Evolutionary conservation across 2,113 vertebrate species (phyloP), one percentile per base, ranked within the genome.

Genomic region (Rallus limicola): DNA sequence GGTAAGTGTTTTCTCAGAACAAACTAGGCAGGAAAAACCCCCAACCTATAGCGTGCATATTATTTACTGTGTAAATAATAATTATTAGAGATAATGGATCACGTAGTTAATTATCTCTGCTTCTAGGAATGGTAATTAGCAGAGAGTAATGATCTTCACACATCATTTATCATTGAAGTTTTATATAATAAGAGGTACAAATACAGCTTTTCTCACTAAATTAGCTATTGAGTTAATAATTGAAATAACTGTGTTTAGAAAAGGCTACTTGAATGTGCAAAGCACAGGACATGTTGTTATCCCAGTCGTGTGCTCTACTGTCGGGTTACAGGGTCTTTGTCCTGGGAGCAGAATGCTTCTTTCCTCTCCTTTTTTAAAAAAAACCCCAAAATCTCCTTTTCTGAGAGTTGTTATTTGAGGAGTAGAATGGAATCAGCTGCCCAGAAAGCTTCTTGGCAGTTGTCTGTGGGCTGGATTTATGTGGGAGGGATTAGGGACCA

Each of bases 31-130:
- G 69, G 64, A 59, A 76, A 64, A 17, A 11, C 0, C 48, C 48
- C 48, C 28, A 77, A 11, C 52, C 56, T 80, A 33, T 9, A 48
- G 46, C 7, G 20, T 74, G 63, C 67, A 18, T 90, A 64, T 67
- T 76, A 50, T 92, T 92, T 86, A 46, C 68, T n/a, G 52, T 70
- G 72, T 88, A 96, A 95, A 93, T 93, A 95, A 81, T 92, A 82
- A 91, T 95, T 80, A 91, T 82, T 60, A 56, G 62, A 88, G 80
- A 63, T 65, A 94, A 83, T 64, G 16, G 90, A 71, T 64, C 38
- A 24, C 14, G n/a, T 25, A 75, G 31, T 71, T 75, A 75, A 78
- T 88, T 81, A 60, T 88, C 56, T 82, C 76, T 88, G 68, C 55
- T 87, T 65, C 46, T 67, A 70, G 93, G 88, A 90, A 44, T 28